Base-by-base conservation (phyloP, 2,888 invertebrate species). In the Xylophagus ater region DNA sequence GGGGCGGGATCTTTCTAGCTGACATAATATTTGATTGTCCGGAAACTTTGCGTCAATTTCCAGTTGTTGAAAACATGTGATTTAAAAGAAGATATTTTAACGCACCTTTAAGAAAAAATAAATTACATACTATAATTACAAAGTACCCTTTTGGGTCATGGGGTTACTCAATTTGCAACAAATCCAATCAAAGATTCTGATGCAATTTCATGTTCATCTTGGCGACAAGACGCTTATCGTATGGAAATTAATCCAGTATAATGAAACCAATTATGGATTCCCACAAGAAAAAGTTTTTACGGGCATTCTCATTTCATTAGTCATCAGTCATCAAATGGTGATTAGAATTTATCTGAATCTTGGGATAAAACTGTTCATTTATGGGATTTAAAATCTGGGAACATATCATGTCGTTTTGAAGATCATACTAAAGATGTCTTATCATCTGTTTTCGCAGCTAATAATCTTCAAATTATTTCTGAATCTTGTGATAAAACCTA, bases 351-450 rank as follows among this genome's bases (percentile, higher is more conserved):
- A n/a, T n/a, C n/a, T n/a, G n/a, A n/a, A n/a, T n/a, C n/a, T 0
- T 94, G 94, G 94, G 94, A 96, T 71, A 90, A 89, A 68, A 93
- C 93, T 37, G 74, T 96, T 37, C 82, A 94, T 53, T 73, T 96
- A 31, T 96, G 94, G 94, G 94, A 96, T 72, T 76, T 96, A 58
- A 84, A 85, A 49, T 86, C 88, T 42, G 89, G 89, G 53, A 81
- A 81, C 61, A 88, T 90, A 6, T 93, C 93, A 34, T 78, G 93
- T 62, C 82, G 88, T 60, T 96, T 96, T 65, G 88, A 88, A 72
- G 92, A 92, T 65, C 96, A 96, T 74, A 90, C 87, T 57, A 93
- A 93, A 81, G 94, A 94, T 74, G 94, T 96, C 25, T 71, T 94
- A 60, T 92, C 92, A 51, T 94, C 94, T 51, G 94, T 94, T 8